These are phyloP conservation scores for Umimayanthus kanabou DNA, from an alignment of 92 coral and sea anemone genomes.

Conservation along the genomic window DNA sequence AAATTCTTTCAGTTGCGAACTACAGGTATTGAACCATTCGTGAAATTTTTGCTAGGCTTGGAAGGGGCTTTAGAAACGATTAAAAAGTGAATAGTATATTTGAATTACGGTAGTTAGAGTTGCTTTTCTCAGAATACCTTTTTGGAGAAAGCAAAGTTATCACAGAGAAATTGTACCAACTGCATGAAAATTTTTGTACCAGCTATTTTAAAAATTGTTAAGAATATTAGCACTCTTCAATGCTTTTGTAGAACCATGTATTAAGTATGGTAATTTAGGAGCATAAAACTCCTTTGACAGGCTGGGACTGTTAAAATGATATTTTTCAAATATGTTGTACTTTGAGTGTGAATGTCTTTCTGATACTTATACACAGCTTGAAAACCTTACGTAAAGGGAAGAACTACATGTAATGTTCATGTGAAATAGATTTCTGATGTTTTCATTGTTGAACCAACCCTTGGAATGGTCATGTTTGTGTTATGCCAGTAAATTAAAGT, in stretches of 20 bases:
- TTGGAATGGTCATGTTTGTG: neutral
- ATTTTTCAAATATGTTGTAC: neutral
- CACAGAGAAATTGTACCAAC: no score
- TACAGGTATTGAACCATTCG: neutral
- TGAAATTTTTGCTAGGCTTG: neutral
- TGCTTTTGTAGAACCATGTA: conserved; percentile 5
- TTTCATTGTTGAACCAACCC: neutral
- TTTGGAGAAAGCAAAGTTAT: neutral
- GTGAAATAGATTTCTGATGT: neutral
- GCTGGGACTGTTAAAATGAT: neutral
- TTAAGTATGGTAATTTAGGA: neutral
- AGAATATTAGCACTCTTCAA: neutral
- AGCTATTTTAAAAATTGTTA: neutral
- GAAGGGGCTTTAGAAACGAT: neutral
- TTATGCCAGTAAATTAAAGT: neutral
- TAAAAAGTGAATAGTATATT: neutral
- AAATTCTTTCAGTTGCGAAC: neutral
- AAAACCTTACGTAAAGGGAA: neutral
- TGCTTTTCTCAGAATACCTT: neutral
- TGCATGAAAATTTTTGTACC: neutral
- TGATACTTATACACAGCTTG: neutral
- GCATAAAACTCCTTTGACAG: neutral
- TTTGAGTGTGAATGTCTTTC: neutral
- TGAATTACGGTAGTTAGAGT: neutral
- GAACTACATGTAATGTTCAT: neutral